Conservation (phyloP, 2,888 invertebrate species). For the Drosophila mulleri region DNA sequence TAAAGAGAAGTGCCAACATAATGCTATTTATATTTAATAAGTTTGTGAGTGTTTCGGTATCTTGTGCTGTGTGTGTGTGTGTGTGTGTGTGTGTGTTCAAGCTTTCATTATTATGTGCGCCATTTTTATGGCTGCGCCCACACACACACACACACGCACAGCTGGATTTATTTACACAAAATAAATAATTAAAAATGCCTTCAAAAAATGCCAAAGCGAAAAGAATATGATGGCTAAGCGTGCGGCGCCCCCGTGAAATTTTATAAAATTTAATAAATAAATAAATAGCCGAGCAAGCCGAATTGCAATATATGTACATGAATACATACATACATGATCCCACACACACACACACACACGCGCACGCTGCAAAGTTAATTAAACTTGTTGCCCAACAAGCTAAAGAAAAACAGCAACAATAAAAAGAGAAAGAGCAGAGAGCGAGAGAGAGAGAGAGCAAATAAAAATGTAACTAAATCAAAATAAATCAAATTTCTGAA, state of each 20-base stretch:
- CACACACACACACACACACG: neutral
- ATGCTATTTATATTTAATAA: conserved; percentile 61
- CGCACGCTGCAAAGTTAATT: conserved; percentile 45
- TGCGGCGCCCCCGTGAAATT: conserved; percentile 31
- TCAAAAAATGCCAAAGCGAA: conserved; percentile 52
- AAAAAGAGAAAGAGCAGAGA: neutral
- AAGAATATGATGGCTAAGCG: conserved; percentile 29
- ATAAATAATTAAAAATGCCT: conserved; percentile 67
- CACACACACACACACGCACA: conserved; percentile 18
- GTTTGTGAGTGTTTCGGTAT: conserved; percentile 44
- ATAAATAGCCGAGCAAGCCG: conserved; percentile 52
- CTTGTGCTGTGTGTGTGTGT: conserved; percentile 2
- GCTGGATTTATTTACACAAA: conserved; percentile 51
- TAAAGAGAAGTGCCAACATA: conserved; percentile 22
- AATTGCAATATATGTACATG: conserved; percentile 29
- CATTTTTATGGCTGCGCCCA: conserved; percentile 36
- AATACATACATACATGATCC: conserved; percentile 11
- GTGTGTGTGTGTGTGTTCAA: conserved; percentile 20
- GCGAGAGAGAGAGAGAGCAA: neutral
- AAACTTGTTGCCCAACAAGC: conserved; percentile 26
- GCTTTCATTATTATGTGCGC: conserved; percentile 37
- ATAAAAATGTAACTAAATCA: conserved; percentile 40
- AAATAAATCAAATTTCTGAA: conserved; percentile 49
- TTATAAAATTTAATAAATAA: conserved; percentile 61
- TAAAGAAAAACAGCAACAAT: neutral